Conservation (phyloP, 2,797 vertebrate species). For the Sebastes umbrosus region DNA sequence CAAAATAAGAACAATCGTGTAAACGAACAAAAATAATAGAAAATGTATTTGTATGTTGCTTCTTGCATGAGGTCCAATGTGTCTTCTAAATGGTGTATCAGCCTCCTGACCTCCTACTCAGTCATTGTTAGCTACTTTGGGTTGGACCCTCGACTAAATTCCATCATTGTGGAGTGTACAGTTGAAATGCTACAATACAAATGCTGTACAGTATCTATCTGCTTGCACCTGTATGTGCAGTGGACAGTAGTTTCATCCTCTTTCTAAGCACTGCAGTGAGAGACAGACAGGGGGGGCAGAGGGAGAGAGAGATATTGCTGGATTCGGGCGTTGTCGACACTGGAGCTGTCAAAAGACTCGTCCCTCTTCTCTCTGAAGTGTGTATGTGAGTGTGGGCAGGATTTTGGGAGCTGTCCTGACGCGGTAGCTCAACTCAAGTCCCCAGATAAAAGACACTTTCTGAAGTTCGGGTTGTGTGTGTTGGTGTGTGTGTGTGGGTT, state of each 20-base stretch:
- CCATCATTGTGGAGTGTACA: background rate
- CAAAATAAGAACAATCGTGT: no score
- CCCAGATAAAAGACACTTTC: conserved; percentile 80
- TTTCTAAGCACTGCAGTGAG: conserved; percentile 27
- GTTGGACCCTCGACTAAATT: background rate
- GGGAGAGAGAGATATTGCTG: conserved; percentile 26
- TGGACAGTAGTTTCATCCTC: conserved; percentile 45
- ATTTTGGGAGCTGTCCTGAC: conserved; percentile 77
- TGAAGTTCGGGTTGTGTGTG: conserved; percentile 64
- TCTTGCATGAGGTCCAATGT: background rate
- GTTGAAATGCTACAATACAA: background rate
- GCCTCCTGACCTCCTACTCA: background rate
- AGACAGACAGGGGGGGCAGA: background rate
- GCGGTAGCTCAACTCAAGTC: conserved; percentile 73
- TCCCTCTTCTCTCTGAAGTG: conserved; percentile 66
- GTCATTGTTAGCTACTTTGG: background rate
- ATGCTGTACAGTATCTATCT: conserved; percentile 28
- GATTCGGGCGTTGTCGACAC: conserved; percentile 48
- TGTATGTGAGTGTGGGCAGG: conserved; percentile 63
- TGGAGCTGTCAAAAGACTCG: conserved; percentile 54
- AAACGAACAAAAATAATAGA: no score
- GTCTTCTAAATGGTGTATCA: background rate
- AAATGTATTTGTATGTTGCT: no score
- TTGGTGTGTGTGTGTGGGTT: conserved; percentile 34
- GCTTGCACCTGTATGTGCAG: conserved; percentile 34